phyloP scores from a whole-genome alignment of 2,797 vertebrate genomes.

The Onychomys leucogaster region DNA sequence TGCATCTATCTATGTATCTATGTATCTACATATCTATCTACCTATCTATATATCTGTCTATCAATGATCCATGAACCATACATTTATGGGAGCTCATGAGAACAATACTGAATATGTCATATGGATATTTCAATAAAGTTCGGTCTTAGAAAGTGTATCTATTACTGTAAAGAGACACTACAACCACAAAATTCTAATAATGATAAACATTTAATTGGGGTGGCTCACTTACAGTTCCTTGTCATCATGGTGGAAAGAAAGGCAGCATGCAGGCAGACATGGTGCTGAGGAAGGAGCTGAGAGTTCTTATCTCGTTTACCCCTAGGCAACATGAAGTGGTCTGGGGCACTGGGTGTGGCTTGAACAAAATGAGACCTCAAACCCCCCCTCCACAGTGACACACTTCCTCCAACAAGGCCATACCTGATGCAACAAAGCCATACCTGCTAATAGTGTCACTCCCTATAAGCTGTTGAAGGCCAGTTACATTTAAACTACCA shows the following conservation, averaged over 20 bases:
- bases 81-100: neutral
- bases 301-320: neutral
- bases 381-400: neutral
- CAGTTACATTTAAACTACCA: neutral
- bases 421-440: neutral
- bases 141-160: neutral
- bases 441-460: neutral
- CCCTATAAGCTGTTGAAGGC: neutral
- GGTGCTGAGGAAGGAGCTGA: neutral
- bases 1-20: neutral
- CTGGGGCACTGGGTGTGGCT: neutral
- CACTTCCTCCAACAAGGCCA: neutral
- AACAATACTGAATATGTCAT: constrained; percentile 5
- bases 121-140: neutral
- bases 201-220: neutral
- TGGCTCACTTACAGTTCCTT: neutral
- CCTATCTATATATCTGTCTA: neutral
- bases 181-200: neutral
- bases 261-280: neutral
- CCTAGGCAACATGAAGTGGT: neutral
- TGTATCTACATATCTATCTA: neutral
- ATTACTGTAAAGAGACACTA: neutral
- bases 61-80: neutral
- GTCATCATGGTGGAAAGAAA: neutral
- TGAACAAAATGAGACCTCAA: neutral